Evolutionary conservation across 92 coral and sea anemone genomes (phyloP).

Genomic region (Desmophyllum pertusum): DNA sequence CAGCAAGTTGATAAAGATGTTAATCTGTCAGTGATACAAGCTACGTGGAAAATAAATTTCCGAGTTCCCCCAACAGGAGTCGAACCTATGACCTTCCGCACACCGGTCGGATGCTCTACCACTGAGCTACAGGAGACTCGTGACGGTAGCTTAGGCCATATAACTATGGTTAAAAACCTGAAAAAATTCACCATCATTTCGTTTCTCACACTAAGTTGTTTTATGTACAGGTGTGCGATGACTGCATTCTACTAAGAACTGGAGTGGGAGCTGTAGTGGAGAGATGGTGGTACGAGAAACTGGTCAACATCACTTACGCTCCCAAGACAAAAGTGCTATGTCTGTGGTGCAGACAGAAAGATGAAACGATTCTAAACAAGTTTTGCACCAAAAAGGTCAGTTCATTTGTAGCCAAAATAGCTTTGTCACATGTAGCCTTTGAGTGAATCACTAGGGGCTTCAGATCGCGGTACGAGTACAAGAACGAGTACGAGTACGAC

Average conservation of each 20-base stretch:
- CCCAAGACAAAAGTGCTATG: conserved; percentile 97
- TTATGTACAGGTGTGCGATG: conserved; percentile 83
- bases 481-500: too few relatives aligned
- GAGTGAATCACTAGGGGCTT: not conserved
- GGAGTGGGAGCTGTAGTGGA: conserved; percentile 91
- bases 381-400: conserved; percentile 93
- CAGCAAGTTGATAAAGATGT: too few relatives aligned
- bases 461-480: too few relatives aligned
- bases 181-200: not conserved
- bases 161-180: too few relatives aligned
- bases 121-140: too few relatives aligned
- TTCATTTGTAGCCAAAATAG: not conserved
- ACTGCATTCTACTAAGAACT: conserved; percentile 90
- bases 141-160: too few relatives aligned
- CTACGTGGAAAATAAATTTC: too few relatives aligned
- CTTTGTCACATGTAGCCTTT: not conserved
- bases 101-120: too few relatives aligned
- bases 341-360: conserved; percentile 91
- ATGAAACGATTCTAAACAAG: conserved; percentile 95
- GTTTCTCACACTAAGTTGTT: not conserved
- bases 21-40: too few relatives aligned
- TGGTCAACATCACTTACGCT: conserved; percentile 93
- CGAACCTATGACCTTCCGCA: too few relatives aligned
- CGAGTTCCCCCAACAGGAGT: too few relatives aligned
- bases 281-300: conserved; percentile 99